Evolutionary conservation across 1,140 invertebrate species (phyloP).

Genomic region (Drosophila eugracilis): DNA sequence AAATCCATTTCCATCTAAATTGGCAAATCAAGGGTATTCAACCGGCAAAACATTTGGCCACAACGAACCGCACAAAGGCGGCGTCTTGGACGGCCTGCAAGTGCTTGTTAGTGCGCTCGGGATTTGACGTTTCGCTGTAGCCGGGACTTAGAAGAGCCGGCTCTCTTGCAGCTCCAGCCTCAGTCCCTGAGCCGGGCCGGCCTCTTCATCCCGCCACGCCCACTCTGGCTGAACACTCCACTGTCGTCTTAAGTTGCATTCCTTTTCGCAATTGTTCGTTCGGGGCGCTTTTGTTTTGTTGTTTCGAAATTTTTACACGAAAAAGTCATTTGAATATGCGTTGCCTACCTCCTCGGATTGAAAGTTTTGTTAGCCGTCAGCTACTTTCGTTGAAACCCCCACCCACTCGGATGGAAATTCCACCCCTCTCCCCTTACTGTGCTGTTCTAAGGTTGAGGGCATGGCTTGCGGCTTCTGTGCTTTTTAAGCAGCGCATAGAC

Average conservation of each 20-base stretch:
- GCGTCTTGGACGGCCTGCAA: conserved; percentile 46
- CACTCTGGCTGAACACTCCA: conserved; percentile 5
- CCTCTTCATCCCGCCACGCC: conserved; percentile 24
- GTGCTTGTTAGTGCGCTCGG: conserved; percentile 77
- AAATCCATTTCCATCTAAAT: too few species aligned
- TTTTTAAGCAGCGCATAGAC: conserved; percentile 43
- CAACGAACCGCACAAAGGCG: conserved; percentile 23
- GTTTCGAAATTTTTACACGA: conserved; percentile 75
- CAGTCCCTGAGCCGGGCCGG: conserved; percentile 3
- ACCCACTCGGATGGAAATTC: not conserved
- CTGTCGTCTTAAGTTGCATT: conserved; percentile 68
- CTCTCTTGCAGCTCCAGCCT: conserved; percentile 22
- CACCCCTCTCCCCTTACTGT: not conserved
- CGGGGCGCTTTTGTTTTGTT: conserved; percentile 73
- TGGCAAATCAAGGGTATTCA: conserved; percentile 5
- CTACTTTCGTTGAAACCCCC: conserved; percentile 52
- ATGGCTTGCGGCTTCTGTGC: conserved; percentile 68
- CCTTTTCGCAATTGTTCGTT: conserved; percentile 68
- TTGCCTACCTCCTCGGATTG: conserved; percentile 58
- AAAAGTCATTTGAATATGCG: conserved; percentile 82
- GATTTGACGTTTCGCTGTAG: conserved; percentile 70
- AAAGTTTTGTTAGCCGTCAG: conserved; percentile 79
- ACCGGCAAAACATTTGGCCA: conserved; percentile 7
- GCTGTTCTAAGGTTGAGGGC: conserved; percentile 64
- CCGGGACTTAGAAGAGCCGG: conserved; percentile 71